Evolutionary conservation across 2,888 invertebrate species (phyloP).

Genomic region (Mongoloraphidia duomilia): DNA sequence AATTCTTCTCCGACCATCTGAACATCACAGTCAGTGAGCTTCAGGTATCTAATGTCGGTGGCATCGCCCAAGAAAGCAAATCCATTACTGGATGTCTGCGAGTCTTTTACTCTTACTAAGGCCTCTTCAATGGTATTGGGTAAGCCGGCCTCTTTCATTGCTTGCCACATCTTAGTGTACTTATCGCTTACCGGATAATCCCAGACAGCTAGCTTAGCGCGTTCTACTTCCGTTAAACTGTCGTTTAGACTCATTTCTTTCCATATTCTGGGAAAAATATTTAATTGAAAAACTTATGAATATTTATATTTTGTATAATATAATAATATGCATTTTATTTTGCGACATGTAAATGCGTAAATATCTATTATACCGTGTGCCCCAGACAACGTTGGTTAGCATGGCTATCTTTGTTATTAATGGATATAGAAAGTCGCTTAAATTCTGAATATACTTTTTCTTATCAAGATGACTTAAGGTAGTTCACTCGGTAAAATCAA

Average conservation of each 20-base stretch:
- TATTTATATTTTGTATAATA: too few relatives aligned
- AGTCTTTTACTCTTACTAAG: constrained; percentile 51
- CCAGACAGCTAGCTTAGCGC: constrained; percentile 93
- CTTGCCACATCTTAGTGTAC: constrained; percentile 97
- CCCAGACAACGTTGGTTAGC: too few relatives aligned
- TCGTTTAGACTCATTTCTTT: constrained; percentile 96
- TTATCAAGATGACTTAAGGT: too few relatives aligned
- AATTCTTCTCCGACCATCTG: constrained; percentile 93
- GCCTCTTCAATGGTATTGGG: constrained; percentile 71
- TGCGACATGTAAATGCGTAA: too few relatives aligned
- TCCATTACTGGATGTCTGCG: constrained; percentile 59
- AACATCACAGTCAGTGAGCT: constrained; percentile 73
- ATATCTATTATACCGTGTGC: too few relatives aligned
- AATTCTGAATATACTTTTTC: too few relatives aligned
- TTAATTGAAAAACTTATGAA: background rate
- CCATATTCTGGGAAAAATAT: constrained; percentile 61
- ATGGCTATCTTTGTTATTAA: too few relatives aligned
- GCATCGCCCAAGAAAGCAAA: constrained; percentile 93
- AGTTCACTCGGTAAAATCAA: too few relatives aligned
- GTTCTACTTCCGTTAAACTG: constrained; percentile 73
- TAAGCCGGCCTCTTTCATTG: constrained; percentile 72
- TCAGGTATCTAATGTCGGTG: constrained; percentile 66
- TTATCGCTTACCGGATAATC: constrained; percentile 98
- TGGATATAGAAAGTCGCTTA: too few relatives aligned
- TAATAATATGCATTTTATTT: too few relatives aligned